phyloP scores from a whole-genome alignment of 2,797 vertebrate species.

The Sandelia bainsii region DNA sequence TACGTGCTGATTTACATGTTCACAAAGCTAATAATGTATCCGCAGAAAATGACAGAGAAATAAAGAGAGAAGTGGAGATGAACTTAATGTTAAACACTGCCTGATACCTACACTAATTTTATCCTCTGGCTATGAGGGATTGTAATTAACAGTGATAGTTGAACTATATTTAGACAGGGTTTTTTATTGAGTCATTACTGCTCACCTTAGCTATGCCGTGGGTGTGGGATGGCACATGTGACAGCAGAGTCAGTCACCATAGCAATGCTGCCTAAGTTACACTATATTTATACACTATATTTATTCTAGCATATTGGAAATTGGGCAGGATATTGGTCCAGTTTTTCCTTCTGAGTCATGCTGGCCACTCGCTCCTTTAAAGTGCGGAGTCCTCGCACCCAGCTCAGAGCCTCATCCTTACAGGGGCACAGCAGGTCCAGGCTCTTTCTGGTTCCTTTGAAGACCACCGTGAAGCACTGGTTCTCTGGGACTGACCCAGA shows the following conservation, averaged over 20 bases:
- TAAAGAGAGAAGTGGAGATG: conserved; percentile 1
- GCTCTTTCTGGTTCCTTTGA: conserved; percentile 90
- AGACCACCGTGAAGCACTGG: conserved; percentile 93
- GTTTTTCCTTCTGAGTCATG: conserved; percentile 95
- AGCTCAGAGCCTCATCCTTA: conserved; percentile 88
- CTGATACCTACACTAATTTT: conserved; percentile 37
- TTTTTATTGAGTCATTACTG: conserved; percentile 52
- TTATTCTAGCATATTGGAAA: conserved; percentile 43
- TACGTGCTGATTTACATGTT: conserved; percentile 6
- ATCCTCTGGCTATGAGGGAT: conserved; percentile 32
- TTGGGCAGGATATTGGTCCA: conserved; percentile 95
- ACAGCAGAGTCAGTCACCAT: conserved; percentile 47
- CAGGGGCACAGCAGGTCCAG: conserved; percentile 90
- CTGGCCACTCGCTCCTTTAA: conserved; percentile 86
- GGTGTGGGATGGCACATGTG: conserved; percentile 47
- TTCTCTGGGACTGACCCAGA: conserved; percentile 83
- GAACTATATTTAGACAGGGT: conserved; percentile 69
- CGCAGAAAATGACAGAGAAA: background rate
- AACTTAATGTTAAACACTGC: conserved; percentile 13
- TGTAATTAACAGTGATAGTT: conserved; percentile 48
- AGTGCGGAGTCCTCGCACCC: conserved; percentile 92
- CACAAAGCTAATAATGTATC: conserved; percentile 13
- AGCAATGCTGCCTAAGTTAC: conserved; percentile 46
- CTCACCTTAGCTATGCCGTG: conserved; percentile 64
- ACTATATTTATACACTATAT: conserved; percentile 65